Conservation (phyloP, 2,888 invertebrate genomes). For the Chrysotoxum bicinctum region DNA sequence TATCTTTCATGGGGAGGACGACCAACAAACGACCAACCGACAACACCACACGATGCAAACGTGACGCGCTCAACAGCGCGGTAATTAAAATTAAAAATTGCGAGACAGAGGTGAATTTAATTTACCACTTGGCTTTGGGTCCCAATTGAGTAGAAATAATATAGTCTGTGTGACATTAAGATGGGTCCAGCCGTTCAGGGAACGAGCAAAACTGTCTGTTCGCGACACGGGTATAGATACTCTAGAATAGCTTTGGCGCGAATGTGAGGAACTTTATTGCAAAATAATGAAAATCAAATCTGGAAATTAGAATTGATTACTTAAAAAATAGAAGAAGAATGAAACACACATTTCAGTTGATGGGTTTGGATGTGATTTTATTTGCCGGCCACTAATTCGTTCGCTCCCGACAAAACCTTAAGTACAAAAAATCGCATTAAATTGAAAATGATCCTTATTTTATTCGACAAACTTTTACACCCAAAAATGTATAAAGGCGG, state of each 20-base stretch:
- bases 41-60: conserved; percentile 45
- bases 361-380: background rate
- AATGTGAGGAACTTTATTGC: conserved; percentile 20
- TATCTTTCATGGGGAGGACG: background rate
- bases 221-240: too few species aligned
- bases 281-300: conserved; percentile 54
- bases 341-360: background rate
- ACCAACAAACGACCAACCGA: background rate
- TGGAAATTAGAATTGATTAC: conserved; percentile 43
- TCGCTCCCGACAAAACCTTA: background rate
- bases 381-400: background rate
- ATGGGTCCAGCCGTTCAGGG: background rate
- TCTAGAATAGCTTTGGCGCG: background rate
- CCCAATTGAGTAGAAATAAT: conserved; percentile 64
- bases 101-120: conserved; percentile 68
- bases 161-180: conserved; percentile 4
- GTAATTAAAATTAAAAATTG: conserved; percentile 71
- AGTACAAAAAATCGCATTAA: background rate
- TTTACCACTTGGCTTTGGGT: conserved; percentile 68
- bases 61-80: conserved; percentile 53
- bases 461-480: too few species aligned
- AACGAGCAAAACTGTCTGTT: background rate
- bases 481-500: too few species aligned
- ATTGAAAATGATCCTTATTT: background rate
- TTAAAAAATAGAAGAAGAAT: background rate